A percentile compares a stretch with the other conserved stretches of the same genome.
Evolutionary conservation across 2,888 invertebrate genomes (phyloP).

Genomic region (Diogma glabrata): DNA sequence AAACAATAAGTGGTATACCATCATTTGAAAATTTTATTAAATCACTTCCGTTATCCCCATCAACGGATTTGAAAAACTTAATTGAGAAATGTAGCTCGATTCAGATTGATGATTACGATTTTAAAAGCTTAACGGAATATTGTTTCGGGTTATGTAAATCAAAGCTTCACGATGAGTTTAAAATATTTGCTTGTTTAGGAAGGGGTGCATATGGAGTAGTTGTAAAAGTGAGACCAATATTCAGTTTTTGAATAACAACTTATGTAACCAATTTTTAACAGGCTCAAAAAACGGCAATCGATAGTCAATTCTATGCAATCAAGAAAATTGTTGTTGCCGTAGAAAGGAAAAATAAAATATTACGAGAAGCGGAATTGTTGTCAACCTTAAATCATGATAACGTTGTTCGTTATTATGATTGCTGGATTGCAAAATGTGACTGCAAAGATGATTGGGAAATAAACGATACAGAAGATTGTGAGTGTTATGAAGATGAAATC

Average conservation of each 20-base stretch:
- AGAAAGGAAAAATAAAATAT: constrained; percentile 49
- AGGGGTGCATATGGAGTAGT: no score
- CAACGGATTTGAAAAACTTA: background rate
- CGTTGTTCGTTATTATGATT: constrained; percentile 83
- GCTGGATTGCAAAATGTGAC: constrained; percentile 69
- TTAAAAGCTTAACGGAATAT: no score
- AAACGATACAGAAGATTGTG: constrained; percentile 7
- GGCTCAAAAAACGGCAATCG: no score
- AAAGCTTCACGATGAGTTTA: no score
- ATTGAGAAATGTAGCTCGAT: background rate
- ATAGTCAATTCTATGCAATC: background rate
- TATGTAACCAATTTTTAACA: no score
- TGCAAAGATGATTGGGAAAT: constrained; percentile 2
- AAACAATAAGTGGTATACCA: background rate
- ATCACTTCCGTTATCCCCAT: background rate
- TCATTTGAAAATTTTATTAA: background rate
- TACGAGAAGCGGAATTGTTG: constrained; percentile 77
- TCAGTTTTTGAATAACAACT: no score
- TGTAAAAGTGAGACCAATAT: no score
- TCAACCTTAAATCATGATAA: constrained; percentile 87
- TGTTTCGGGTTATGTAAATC: no score
- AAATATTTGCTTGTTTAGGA: no score
- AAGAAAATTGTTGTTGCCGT: background rate
- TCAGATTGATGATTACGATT: no score
- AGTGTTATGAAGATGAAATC: no score